phyloP scores from a whole-genome alignment of 2,888 invertebrate genomes.

The Amiota mariae region DNA sequence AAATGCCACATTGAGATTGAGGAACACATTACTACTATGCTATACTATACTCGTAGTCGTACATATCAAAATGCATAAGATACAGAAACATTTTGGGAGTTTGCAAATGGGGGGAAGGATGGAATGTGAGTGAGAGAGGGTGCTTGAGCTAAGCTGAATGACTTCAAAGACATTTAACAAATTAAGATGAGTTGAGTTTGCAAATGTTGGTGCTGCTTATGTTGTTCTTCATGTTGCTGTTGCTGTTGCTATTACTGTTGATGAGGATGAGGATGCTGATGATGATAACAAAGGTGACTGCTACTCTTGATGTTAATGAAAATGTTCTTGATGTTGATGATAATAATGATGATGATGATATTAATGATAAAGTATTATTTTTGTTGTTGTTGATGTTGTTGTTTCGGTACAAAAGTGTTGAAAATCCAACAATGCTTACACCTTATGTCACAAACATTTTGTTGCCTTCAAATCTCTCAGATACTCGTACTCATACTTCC shows the following conservation, averaged over 20 bases:
- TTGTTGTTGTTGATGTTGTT: not conserved
- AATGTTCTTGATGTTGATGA: conserved; percentile 7
- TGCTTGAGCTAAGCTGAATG: conserved; percentile 5
- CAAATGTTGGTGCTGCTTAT: not conserved
- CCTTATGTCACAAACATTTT: conserved; percentile 8
- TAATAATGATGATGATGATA: not conserved
- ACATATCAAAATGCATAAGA: too few species aligned
- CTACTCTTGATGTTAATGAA: conserved; percentile 13
- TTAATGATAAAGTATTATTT: not conserved
- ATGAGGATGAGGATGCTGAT: conserved; percentile 11
- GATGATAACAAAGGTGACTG: not conserved
- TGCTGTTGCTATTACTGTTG: conserved; percentile 20
- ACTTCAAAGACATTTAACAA: conserved; percentile 20
- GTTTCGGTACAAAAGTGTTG: too few species aligned
- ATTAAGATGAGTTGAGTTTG: conserved; percentile 10
- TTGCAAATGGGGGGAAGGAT: too few species aligned
- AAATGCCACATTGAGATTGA: conserved; percentile 9
- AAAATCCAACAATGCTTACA: not conserved
- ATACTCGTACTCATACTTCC: not conserved
- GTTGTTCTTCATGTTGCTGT: conserved; percentile 38
- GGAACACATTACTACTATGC: too few species aligned
- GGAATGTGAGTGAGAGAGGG: too few species aligned
- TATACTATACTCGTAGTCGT: too few species aligned
- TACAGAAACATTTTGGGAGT: too few species aligned
- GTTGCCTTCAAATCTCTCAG: not conserved